These are phyloP conservation scores for Trididemnum miniatum DNA, from an alignment of 23 tunicate genomes.

Conservation along the genomic window DNA sequence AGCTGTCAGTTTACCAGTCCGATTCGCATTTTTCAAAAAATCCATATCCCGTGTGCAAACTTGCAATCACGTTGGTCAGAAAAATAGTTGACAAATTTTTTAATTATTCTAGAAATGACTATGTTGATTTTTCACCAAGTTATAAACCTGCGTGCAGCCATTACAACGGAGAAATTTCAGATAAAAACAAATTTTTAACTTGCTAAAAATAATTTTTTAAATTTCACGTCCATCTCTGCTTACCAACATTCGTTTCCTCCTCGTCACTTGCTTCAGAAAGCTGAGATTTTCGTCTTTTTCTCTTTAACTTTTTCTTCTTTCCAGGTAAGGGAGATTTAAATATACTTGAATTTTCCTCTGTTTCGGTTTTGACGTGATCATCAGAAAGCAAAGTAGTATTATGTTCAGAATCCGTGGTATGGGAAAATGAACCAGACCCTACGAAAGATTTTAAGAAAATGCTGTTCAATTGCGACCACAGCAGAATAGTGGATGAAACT, in stretches of 20 bases:
- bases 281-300: conserved; percentile 6
- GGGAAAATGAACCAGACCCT: conserved; percentile 36
- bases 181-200: background rate
- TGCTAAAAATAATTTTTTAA: background rate
- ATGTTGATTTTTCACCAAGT: too few relatives aligned
- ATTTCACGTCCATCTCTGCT: background rate
- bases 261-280: conserved; percentile 1
- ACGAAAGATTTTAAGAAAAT: too few relatives aligned
- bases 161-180: too few relatives aligned
- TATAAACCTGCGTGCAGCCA: too few relatives aligned
- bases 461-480: too few relatives aligned
- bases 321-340: conserved; percentile 34
- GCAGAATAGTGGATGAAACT: too few relatives aligned
- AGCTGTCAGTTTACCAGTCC: too few relatives aligned
- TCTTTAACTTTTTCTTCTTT: conserved; percentile 19
- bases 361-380: background rate
- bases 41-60: too few relatives aligned
- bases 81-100: too few relatives aligned
- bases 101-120: too few relatives aligned
- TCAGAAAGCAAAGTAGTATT: conserved; percentile 6
- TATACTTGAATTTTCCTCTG: background rate
- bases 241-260: conserved; percentile 10
- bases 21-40: too few relatives aligned
- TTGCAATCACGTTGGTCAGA: too few relatives aligned
- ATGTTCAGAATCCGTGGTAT: conserved; percentile 33